These are phyloP conservation scores for Melanotus villosus DNA, from an alignment of 2,888 invertebrate genomes.

Conservation along the genomic window DNA sequence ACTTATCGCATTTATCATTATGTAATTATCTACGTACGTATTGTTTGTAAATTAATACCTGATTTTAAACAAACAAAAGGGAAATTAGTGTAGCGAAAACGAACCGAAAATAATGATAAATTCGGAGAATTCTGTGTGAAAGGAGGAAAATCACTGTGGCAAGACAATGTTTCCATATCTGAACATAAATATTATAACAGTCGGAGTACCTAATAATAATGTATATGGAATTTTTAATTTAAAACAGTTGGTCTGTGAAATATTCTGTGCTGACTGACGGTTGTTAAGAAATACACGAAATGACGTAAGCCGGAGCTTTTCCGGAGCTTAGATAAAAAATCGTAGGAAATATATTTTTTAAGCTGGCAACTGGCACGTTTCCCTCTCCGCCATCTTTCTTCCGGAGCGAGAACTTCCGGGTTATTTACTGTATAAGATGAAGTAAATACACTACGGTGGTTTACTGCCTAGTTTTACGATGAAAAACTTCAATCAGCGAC, in stretches of 20 bases:
- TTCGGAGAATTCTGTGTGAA: no score
- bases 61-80: no score
- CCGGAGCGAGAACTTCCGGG: slow-evolving; percentile 48
- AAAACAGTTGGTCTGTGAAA: not conserved
- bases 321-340: slow-evolving; percentile 46
- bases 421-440: slow-evolving; percentile 48
- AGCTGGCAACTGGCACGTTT: slow-evolving; percentile 49
- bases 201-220: no score
- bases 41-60: no score
- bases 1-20: no score
- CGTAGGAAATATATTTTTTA: slow-evolving; percentile 44
- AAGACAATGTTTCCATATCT: no score
- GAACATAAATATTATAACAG: no score
- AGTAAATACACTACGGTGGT: slow-evolving; percentile 47
- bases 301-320: slow-evolving; percentile 33
- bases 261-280: slow-evolving; percentile 4
- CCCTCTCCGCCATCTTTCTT: slow-evolving; percentile 48
- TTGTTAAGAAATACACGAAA: slow-evolving; percentile 29
- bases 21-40: no score
- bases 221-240: slow-evolving; percentile 25
- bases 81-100: not conserved
- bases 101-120: no score
- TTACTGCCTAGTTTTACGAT: slow-evolving; percentile 46
- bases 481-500: slow-evolving; percentile 48
- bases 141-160: no score